phyloP scores from a whole-genome alignment of 1,140 invertebrate genomes.

The Brachystomella parvula region DNA sequence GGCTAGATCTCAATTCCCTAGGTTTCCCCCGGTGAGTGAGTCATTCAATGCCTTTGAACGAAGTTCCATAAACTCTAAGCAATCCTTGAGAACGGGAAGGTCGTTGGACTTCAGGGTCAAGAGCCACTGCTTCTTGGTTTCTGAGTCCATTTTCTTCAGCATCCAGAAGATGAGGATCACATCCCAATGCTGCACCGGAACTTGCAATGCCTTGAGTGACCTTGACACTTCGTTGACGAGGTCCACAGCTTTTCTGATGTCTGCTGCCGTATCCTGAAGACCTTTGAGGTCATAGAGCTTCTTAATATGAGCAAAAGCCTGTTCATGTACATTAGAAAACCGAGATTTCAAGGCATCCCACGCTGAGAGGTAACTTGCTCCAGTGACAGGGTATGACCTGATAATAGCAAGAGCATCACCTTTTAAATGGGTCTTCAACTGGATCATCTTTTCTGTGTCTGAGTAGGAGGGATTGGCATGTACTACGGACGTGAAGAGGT shows the following conservation, averaged over 20 bases:
- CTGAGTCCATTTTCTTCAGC: slow-evolving; percentile 11
- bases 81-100: neutral
- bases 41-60: neutral
- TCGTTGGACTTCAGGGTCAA: neutral
- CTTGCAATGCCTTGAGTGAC: neutral
- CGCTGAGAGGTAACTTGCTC: slow-evolving; percentile 4
- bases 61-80: slow-evolving; percentile 1
- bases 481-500: no score
- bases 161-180: slow-evolving; percentile 3
- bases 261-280: neutral
- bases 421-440: neutral
- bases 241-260: neutral
- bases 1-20: no score
- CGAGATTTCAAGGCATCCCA: slow-evolving; percentile 6
- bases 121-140: slow-evolving; percentile 16
- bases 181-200: slow-evolving; percentile 20
- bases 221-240: slow-evolving; percentile 4
- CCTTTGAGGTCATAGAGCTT: neutral
- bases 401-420: slow-evolving; percentile 6
- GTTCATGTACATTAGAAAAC: neutral
- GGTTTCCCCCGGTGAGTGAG: neutral
- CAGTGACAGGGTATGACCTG: neutral
- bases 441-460: slow-evolving; percentile 9
- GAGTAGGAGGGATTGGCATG: no score
- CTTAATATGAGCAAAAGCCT: neutral